These are phyloP conservation scores for Lochmaea capreae DNA, from an alignment of 2,888 invertebrate genomes.

Conservation along the genomic window DNA sequence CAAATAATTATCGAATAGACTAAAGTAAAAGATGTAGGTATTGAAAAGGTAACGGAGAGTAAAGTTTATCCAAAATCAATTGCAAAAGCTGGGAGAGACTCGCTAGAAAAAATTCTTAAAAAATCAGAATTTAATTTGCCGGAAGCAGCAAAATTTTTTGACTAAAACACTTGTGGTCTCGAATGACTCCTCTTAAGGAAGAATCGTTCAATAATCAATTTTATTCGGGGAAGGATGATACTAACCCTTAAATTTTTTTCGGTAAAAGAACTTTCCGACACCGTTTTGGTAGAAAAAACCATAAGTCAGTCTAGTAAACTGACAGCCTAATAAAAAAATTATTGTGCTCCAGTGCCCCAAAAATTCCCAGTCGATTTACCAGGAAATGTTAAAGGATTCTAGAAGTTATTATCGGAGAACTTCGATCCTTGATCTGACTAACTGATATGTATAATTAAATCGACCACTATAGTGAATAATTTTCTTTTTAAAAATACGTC, in stretches of 20 bases:
- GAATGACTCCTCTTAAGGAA: neutral
- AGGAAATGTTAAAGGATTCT: constrained; percentile 6
- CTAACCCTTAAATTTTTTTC: neutral
- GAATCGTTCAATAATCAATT: constrained; percentile 9
- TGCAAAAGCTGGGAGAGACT: too few relatives aligned
- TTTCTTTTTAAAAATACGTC: neutral
- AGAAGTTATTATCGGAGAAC: constrained; percentile 3
- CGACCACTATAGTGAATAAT: constrained; percentile 21
- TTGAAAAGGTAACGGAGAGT: too few relatives aligned
- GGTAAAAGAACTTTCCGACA: neutral
- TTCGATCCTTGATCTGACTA: constrained; percentile 17
- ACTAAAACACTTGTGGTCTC: neutral
- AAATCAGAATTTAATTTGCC: neutral
- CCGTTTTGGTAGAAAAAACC: neutral
- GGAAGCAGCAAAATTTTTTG: neutral
- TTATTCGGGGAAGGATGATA: neutral
- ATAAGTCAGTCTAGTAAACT: constrained; percentile 13
- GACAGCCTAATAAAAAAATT: constrained; percentile 18
- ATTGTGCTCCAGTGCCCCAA: constrained; percentile 8
- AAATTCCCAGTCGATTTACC: constrained; percentile 18
- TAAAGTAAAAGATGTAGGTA: too few relatives aligned
- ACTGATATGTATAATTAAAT: constrained; percentile 22
- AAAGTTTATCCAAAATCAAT: too few relatives aligned
- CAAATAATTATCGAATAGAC: too few relatives aligned
- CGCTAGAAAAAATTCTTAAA: neutral